Conservation (phyloP, 2,888 invertebrate species). For the Agrenia bidenticulata region DNA sequence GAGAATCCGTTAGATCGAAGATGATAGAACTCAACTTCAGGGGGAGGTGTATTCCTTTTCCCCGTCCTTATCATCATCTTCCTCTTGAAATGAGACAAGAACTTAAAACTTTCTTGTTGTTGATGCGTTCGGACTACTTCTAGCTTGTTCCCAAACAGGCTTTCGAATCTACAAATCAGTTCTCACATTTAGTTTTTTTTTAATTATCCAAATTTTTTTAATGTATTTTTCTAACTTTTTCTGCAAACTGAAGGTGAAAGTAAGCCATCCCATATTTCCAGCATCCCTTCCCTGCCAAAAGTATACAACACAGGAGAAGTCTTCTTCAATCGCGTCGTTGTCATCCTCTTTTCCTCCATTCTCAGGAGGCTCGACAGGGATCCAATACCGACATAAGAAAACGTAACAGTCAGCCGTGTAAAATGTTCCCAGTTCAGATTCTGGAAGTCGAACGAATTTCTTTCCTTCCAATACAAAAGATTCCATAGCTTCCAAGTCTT, state of each 20-base stretch:
- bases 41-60: conserved; percentile 66
- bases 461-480: conserved; percentile 86
- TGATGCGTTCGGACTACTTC: conserved; percentile 96
- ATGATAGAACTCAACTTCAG: conserved; percentile 84
- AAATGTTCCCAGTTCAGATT: conserved; percentile 86
- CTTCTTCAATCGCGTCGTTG: conserved; percentile 64
- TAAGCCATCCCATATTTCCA: conserved; percentile 99
- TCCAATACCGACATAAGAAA: conserved; percentile 94
- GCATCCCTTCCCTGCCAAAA: conserved; percentile 96
- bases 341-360: conserved; percentile 58
- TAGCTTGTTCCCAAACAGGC: conserved; percentile 81
- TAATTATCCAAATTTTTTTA: too few species aligned
- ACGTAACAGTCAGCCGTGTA: conserved; percentile 96
- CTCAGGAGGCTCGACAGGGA: conserved; percentile 65
- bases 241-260: conserved; percentile 86
- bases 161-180: too few species aligned
- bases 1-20: conserved; percentile 89
- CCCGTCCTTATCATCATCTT: conserved; percentile 91
- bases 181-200: too few species aligned
- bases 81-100: conserved; percentile 94
- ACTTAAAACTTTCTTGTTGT: conserved; percentile 97
- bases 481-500: conserved; percentile 97
- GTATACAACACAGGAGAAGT: conserved; percentile 94
- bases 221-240: too few species aligned
- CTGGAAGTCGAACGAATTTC: conserved; percentile 95